Percentiles rank a stretch among this genome's conserved stretches.
Conservation (phyloP, 2,888 invertebrate genomes). For the Eumacrocentrus americanus region DNA sequence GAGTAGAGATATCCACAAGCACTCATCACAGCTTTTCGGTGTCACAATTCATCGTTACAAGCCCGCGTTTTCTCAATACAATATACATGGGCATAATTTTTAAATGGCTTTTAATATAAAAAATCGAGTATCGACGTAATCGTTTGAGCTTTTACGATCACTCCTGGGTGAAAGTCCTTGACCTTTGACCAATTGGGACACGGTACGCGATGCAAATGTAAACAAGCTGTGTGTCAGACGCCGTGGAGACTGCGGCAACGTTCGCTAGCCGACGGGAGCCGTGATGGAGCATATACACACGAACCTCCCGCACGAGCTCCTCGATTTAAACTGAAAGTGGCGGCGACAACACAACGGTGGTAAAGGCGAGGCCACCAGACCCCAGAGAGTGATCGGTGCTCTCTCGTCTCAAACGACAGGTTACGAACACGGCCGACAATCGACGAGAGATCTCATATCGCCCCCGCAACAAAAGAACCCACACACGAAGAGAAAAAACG, state of each 20-base stretch:
- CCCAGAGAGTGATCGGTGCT: too few species aligned
- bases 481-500: constrained; percentile 8
- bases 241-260: constrained; percentile 12
- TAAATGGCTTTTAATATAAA: too few species aligned
- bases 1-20: neutral
- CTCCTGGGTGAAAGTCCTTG: constrained; percentile 13
- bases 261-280: constrained; percentile 27
- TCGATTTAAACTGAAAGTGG: constrained; percentile 51
- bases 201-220: constrained; percentile 27
- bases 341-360: neutral
- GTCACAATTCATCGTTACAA: neutral
- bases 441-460: neutral
- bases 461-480: neutral
- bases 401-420: neutral
- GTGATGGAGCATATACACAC: constrained; percentile 9
- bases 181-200: constrained; percentile 16
- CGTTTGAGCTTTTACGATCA: constrained; percentile 24
- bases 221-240: constrained; percentile 28
- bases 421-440: neutral
- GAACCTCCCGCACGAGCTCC: constrained; percentile 46
- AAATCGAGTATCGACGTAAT: too few species aligned
- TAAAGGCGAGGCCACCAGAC: constrained; percentile 7
- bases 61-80: neutral
- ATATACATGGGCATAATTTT: too few species aligned
- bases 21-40: too few species aligned